phyloP scores from a whole-genome alignment of 2,113 vertebrate species.

The Gymnocephalus cernua region DNA sequence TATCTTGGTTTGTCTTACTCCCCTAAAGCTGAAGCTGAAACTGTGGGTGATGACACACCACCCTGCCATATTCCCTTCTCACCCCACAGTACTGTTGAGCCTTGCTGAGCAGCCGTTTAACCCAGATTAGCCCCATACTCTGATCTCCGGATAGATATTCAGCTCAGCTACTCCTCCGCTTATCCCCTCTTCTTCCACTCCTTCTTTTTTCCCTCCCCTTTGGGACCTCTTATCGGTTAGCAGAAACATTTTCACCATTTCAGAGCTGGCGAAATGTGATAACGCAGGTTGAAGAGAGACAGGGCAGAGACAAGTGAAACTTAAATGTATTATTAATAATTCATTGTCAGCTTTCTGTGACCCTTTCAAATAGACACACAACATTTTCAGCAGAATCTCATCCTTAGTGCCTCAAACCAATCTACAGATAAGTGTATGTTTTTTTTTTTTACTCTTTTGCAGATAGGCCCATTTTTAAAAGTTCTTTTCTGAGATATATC shows the following conservation, averaged over 20 bases:
- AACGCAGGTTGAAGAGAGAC: slow-evolving; percentile 22
- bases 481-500: not conserved
- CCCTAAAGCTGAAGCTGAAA: slow-evolving; percentile 8
- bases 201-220: slow-evolving; percentile 26
- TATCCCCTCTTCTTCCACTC: slow-evolving; percentile 50
- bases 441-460: slow-evolving; percentile 1
- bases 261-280: slow-evolving; percentile 44
- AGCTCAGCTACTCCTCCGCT: slow-evolving; percentile 64
- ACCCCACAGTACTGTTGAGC: slow-evolving; percentile 47
- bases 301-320: slow-evolving; percentile 37
- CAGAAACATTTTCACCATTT: slow-evolving; percentile 56
- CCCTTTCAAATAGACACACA: slow-evolving; percentile 20
- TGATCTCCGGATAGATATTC: slow-evolving; percentile 78
- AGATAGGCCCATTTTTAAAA: slow-evolving; percentile 33
- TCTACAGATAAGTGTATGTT: slow-evolving; percentile 15
- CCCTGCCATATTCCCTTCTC: slow-evolving; percentile 25
- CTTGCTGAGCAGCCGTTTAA: slow-evolving; percentile 67
- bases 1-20: slow-evolving; percentile 1
- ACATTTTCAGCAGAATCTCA: slow-evolving; percentile 7
- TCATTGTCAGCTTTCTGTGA: slow-evolving; percentile 50
- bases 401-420: slow-evolving; percentile 10
- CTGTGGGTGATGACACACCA: slow-evolving; percentile 33
- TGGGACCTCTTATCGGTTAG: slow-evolving; percentile 62
- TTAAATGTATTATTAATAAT: slow-evolving; percentile 64
- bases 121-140: slow-evolving; percentile 70